Evolutionary conservation across 2,113 vertebrate genomes (phyloP).

Genomic region (Leptosomus discolor): DNA sequence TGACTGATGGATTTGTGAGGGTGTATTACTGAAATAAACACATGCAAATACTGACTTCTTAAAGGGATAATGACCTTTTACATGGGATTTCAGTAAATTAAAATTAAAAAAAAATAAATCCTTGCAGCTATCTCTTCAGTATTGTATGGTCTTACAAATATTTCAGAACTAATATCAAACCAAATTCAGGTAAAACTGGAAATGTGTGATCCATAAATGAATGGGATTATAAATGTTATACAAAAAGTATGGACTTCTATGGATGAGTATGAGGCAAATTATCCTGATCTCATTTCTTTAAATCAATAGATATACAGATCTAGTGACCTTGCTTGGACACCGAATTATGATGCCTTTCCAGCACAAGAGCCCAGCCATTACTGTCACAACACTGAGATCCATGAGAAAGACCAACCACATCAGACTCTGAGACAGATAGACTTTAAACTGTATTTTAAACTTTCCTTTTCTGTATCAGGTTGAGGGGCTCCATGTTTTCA

Average conservation of each 20-base stretch:
- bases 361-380: not conserved
- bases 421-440: not conserved
- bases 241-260: not conserved
- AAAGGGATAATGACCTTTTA: conserved; percentile 3
- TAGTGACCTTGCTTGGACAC: not conserved
- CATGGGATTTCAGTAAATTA: not conserved
- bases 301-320: not conserved
- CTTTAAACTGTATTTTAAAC: not conserved
- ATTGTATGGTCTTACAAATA: not conserved
- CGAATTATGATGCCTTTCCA: not conserved
- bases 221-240: not conserved
- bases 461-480: not conserved
- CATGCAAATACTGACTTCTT: not conserved
- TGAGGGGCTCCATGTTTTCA: fast-evolving
- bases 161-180: conserved; percentile 20
- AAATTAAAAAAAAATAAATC: not conserved
- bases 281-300: not conserved
- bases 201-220: not conserved
- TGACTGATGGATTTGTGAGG: not conserved
- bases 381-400: not conserved
- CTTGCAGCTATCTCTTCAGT: not conserved
- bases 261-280: not conserved
- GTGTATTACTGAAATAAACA: not conserved
- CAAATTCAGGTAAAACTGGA: not conserved
- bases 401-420: not conserved